Evolutionary conservation across 2,888 invertebrate genomes (phyloP).

Genomic region (Nysson spinosus): DNA sequence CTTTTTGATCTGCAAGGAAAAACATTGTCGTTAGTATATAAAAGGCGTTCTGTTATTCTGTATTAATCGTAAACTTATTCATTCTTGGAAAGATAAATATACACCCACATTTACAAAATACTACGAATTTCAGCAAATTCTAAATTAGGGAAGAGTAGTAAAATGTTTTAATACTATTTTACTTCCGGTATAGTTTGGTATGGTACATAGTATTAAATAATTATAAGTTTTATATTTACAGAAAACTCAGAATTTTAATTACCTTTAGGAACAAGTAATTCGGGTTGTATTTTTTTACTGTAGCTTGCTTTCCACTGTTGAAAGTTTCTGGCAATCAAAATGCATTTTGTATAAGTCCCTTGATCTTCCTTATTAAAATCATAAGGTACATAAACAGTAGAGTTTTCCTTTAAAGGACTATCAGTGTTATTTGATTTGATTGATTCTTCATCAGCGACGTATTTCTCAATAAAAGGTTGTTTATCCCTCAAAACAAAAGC

Average conservation of each 20-base stretch:
- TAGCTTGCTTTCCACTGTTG: conserved; percentile 81
- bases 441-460: conserved; percentile 4
- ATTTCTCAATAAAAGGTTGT: conserved; percentile 68
- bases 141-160: too few relatives aligned
- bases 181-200: too few relatives aligned
- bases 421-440: neutral
- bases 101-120: too few relatives aligned
- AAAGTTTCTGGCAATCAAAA: conserved; percentile 82
- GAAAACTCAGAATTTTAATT: neutral
- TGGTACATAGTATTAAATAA: too few relatives aligned
- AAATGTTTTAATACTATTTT: too few relatives aligned
- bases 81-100: too few relatives aligned
- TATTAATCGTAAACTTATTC: too few relatives aligned
- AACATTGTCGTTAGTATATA: conserved; percentile 38
- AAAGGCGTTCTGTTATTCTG: too few relatives aligned
- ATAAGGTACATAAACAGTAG: conserved; percentile 74
- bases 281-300: conserved; percentile 62
- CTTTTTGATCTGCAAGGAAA: conserved; percentile 77
- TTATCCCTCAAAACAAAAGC: conserved; percentile 76
- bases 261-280: conserved; percentile 75
- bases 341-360: conserved; percentile 77
- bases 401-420: neutral
- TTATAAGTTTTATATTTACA: too few relatives aligned
- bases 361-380: conserved; percentile 72
- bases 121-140: too few relatives aligned